phyloP scores from a whole-genome alignment of 2,888 invertebrate genomes.

The Isoperla grammatica region DNA sequence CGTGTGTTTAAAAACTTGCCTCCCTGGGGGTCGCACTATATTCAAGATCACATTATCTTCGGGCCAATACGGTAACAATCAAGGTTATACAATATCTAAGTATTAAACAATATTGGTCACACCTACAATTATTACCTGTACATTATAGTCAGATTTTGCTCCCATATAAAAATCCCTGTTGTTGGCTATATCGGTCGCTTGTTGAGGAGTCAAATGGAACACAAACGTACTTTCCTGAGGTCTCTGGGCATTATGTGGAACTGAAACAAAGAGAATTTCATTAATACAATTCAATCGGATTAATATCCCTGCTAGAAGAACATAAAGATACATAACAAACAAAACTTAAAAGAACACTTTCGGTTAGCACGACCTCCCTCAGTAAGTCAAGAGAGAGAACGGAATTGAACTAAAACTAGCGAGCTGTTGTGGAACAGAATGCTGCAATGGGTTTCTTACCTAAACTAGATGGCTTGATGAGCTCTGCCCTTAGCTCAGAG shows the following conservation, averaged over 20 bases:
- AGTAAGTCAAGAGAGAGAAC: too few relatives aligned
- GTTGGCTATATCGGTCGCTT: constrained; percentile 83
- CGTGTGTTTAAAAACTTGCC: too few relatives aligned
- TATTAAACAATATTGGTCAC: too few relatives aligned
- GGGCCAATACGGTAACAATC: too few relatives aligned
- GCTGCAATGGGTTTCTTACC: constrained; percentile 38
- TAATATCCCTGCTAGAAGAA: background rate
- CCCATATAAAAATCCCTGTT: constrained; percentile 60
- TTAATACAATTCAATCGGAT: background rate
- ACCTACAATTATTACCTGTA: too few relatives aligned
- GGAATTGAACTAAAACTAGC: too few relatives aligned
- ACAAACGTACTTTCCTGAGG: constrained; percentile 81
- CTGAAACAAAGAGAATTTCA: constrained; percentile 37
- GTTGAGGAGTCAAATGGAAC: constrained; percentile 88
- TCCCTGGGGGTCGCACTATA: too few relatives aligned
- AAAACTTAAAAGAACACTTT: too few relatives aligned
- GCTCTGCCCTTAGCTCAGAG: constrained; percentile 80
- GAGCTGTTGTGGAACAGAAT: too few relatives aligned
- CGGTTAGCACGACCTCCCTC: too few relatives aligned
- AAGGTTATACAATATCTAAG: too few relatives aligned
- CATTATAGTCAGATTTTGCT: constrained; percentile 63
- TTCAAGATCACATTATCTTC: too few relatives aligned
- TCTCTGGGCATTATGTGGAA: constrained; percentile 56
- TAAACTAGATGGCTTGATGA: constrained; percentile 85
- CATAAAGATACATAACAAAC: background rate